These are phyloP conservation scores for Phalangium opilio DNA, from an alignment of 2,888 invertebrate genomes.

Conservation along the genomic window DNA sequence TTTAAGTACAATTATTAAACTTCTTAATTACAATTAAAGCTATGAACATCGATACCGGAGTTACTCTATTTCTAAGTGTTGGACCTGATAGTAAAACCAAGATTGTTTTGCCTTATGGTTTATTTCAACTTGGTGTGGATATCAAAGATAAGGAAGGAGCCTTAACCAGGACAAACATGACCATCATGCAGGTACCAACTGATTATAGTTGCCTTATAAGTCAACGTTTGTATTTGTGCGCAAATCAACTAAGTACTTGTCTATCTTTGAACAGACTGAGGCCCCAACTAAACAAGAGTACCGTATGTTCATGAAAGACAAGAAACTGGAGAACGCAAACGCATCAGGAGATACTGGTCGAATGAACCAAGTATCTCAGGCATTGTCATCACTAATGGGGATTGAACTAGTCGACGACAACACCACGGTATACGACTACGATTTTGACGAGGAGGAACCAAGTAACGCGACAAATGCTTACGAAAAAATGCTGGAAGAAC, in stretches of 20 bases:
- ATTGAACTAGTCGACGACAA: slow-evolving; percentile 19
- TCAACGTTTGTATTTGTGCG: too few relatives aligned
- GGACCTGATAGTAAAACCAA: slow-evolving; percentile 18
- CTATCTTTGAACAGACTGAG: slow-evolving; percentile 2
- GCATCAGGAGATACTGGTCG: slow-evolving; percentile 23
- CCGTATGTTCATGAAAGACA: slow-evolving; percentile 20
- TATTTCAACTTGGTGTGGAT: slow-evolving; percentile 21
- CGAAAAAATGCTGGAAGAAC: slow-evolving; percentile 2
- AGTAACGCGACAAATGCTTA: not conserved
- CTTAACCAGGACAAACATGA: slow-evolving; percentile 19
- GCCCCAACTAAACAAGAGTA: slow-evolving; percentile 22
- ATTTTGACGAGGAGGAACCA: not conserved
- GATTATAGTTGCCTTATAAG: too few relatives aligned
- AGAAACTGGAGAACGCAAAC: slow-evolving; percentile 20
- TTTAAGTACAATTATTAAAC: not conserved
- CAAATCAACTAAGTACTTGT: not conserved
- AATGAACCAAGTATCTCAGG: slow-evolving; percentile 23
- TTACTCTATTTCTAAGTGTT: slow-evolving; percentile 19
- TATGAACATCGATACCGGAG: slow-evolving; percentile 15
- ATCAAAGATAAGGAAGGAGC: slow-evolving; percentile 23
- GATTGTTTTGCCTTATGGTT: slow-evolving; percentile 21
- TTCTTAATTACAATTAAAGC: slow-evolving; percentile 9
- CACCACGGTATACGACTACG: slow-evolving; percentile 11
- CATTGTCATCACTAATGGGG: slow-evolving; percentile 22
- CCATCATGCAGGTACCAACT: slow-evolving; percentile 16